Percentiles rank a stretch among this genome's conserved stretches.
Evolutionary conservation across 2,113 vertebrate genomes (phyloP).

Genomic region (Ivindomyrus marchei): DNA sequence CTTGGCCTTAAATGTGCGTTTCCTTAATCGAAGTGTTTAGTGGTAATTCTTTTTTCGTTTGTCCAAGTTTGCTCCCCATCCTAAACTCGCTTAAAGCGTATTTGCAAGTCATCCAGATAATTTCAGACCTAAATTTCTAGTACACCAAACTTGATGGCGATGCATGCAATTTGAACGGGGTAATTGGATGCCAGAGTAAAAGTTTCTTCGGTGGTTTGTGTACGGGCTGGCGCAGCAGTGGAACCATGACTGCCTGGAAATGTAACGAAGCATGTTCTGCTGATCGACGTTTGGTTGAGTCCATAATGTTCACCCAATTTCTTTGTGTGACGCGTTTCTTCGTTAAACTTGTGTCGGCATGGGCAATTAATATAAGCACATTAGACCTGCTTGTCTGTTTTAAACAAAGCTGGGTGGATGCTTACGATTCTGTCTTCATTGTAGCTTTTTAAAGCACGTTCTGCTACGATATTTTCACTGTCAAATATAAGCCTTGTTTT

Average conservation of each 20-base stretch:
- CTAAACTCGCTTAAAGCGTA: not conserved
- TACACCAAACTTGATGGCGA: not conserved
- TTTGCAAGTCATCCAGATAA: not conserved
- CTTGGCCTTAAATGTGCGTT: not conserved
- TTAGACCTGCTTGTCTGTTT: not conserved
- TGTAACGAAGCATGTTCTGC: not conserved
- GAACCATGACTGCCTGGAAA: not conserved
- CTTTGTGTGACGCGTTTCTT: not conserved
- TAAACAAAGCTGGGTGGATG: not conserved
- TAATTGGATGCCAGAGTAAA: not conserved
- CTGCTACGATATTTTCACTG: not conserved
- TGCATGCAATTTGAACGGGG: not conserved
- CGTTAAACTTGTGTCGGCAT: not conserved
- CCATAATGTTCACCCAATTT: not conserved
- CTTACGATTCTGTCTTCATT: not conserved
- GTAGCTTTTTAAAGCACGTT: not conserved
- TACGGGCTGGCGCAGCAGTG: not conserved
- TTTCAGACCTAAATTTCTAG: not conserved
- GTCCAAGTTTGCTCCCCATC: not conserved
- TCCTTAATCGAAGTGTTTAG: not conserved
- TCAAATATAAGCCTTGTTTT: slow-evolving; percentile 1
- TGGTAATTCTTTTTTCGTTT: not conserved
- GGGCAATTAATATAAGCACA: not conserved
- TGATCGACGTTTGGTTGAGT: not conserved
- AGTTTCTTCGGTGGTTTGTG: not conserved